Conservation (phyloP, 1,140 invertebrate genomes). For the Linepithema humile region DNA sequence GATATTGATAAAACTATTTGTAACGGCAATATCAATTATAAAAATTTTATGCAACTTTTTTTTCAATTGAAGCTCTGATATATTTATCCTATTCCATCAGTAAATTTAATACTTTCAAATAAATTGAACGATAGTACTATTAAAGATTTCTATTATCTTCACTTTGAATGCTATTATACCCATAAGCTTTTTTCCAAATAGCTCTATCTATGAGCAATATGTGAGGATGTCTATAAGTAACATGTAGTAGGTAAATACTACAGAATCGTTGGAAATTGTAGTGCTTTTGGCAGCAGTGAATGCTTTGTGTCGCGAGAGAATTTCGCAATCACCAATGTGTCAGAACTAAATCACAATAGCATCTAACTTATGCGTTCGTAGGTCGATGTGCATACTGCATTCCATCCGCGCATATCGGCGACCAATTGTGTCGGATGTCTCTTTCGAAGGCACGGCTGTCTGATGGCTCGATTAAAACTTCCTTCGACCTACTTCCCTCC, state of each 20-base stretch:
- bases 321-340: conserved; percentile 24
- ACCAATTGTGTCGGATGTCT: conserved; percentile 45
- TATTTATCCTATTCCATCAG: not conserved
- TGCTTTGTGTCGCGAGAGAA: not conserved
- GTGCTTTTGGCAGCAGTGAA: not conserved
- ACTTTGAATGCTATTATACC: not conserved
- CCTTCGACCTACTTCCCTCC: conserved; percentile 11
- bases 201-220: not conserved
- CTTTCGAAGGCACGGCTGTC: conserved; percentile 23
- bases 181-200: not conserved
- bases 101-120: not conserved
- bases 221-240: not conserved
- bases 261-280: not conserved
- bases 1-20: no score
- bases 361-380: conserved; percentile 20
- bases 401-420: conserved; percentile 35
- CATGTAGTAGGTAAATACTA: not conserved
- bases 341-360: conserved; percentile 41
- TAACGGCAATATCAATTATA: no score
- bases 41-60: no score
- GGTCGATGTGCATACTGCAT: conserved; percentile 17
- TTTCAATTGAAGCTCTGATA: no score
- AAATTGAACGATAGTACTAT: not conserved
- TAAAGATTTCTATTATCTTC: not conserved
- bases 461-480: conserved; percentile 61